Conservation (phyloP, 2,113 vertebrate genomes). For the Saccopteryx leptura region DNA sequence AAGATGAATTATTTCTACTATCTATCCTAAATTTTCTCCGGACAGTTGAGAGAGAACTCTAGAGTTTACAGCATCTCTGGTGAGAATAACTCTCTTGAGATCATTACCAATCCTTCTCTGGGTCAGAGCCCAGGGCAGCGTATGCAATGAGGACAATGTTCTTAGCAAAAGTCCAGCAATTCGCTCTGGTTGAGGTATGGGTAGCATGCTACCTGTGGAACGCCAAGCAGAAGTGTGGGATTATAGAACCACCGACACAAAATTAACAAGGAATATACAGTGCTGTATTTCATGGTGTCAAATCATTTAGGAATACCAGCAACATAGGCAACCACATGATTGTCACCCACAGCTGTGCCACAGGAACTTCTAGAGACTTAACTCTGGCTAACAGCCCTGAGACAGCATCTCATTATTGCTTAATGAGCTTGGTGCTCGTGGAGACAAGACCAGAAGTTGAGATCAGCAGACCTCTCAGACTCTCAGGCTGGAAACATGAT, state of each 20-base stretch:
- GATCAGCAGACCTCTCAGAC: not conserved
- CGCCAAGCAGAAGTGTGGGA: not conserved
- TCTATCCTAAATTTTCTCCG: not conserved
- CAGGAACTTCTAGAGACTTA: not conserved
- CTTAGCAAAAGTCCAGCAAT: slow-evolving; percentile 90
- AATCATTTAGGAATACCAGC: not conserved
- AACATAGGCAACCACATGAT: not conserved
- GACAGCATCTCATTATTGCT: not conserved
- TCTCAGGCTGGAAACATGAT: not conserved
- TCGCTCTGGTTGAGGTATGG: slow-evolving; percentile 89
- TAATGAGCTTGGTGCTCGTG: not conserved
- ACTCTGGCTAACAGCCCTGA: not conserved
- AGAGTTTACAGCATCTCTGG: not conserved
- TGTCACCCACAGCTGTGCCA: rapidly evolving
- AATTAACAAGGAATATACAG: not conserved
- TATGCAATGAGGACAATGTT: slow-evolving; percentile 88
- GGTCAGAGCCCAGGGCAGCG: slow-evolving; percentile 87
- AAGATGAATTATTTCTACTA: not conserved
- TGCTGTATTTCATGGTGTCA: no score
- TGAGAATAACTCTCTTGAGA: not conserved
- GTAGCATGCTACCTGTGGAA: slow-evolving; percentile 89
- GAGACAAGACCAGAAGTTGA: not conserved
- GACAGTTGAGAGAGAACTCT: not conserved
- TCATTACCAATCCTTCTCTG: slow-evolving; percentile 31
- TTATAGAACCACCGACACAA: not conserved